Conservation (phyloP, 2,888 invertebrate species). For the Ophion ventricosus region DNA sequence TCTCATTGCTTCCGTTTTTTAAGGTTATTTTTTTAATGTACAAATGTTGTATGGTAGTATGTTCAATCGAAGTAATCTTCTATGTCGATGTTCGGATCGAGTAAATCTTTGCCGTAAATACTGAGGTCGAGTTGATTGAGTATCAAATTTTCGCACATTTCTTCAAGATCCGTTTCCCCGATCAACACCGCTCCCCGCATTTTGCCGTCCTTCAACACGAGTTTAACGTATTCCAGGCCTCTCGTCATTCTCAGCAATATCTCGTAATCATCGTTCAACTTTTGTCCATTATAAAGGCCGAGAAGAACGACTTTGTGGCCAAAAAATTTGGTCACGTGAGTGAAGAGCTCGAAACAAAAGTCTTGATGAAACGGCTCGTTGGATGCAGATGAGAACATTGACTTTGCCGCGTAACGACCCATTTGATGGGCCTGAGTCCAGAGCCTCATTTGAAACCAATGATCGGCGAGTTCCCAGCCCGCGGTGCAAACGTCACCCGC, state of each 20-base stretch:
- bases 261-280: constrained; percentile 91
- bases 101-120: constrained; percentile 94
- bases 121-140: constrained; percentile 96
- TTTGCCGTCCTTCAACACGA: constrained; percentile 92
- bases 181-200: constrained; percentile 97
- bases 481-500: constrained; percentile 97
- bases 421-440: constrained; percentile 99
- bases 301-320: constrained; percentile 96
- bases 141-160: constrained; percentile 99
- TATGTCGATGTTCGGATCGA: constrained; percentile 98
- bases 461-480: constrained; percentile 90
- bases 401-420: constrained; percentile 96
- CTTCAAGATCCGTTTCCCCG: constrained; percentile 98
- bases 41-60: not conserved
- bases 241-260: constrained; percentile 93
- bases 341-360: constrained; percentile 98
- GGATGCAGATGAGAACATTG: constrained; percentile 89
- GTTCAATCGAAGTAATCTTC: constrained; percentile 99
- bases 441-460: constrained; percentile 97
- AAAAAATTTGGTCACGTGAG: constrained; percentile 97
- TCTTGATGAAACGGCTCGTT: constrained; percentile 91
- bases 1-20: not conserved
- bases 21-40: constrained; percentile 34
- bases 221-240: constrained; percentile 92
- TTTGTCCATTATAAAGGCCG: constrained; percentile 97